Base-by-base conservation (phyloP, 2,797 vertebrate species). In the Phoxinus dragarum region DNA sequence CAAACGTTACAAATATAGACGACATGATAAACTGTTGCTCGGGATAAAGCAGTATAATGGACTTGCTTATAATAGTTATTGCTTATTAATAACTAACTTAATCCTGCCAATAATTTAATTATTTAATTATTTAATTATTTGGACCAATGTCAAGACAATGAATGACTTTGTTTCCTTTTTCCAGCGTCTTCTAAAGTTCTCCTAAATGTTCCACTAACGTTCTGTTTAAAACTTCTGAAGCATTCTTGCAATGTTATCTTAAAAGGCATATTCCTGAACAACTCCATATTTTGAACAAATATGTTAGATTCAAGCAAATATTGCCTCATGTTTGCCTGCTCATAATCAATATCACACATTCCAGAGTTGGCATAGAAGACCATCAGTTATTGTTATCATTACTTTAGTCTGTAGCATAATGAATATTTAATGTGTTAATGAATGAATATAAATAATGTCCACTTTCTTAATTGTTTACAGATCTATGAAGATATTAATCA, bases 201-300 rank as follows among this genome's bases (percentile, higher is more conserved):
- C 19, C 72, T 52, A 42, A 73, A 84, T 38, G 34, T 80, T 72
- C 64, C 76, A 72, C 42, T 47, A 47, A n/a, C 36, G 6, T n/a
- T 64, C 80, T 81, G 66, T 79, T 27, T 59, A 77, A n/a, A 36
- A 54, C 27, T 66, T 12, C 23, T 81, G 71, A 36, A 89, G 52
- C 42, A 72, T 82, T 82, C 34, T 10, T 38, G 47, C 34, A 23
- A 68, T 69, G 49, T 54, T 47, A 69, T 89, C 87, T 90, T 77
- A 86, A 85, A 88, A 88, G 88, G 88, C 89, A 89, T 90, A 90
- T 93, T 93, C 90, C 93, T 86, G 59, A 66, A 38, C 17, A 80
- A 69, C 59, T 66, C 91, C 93, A 91, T 92, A 90, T 91, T 89
- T 92, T 90, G 86, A 14, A 47, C 44, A 47, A 47, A 49, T 14